Evolutionary conservation across 2,888 invertebrate genomes (phyloP).

Genomic region (Athalia cordata): DNA sequence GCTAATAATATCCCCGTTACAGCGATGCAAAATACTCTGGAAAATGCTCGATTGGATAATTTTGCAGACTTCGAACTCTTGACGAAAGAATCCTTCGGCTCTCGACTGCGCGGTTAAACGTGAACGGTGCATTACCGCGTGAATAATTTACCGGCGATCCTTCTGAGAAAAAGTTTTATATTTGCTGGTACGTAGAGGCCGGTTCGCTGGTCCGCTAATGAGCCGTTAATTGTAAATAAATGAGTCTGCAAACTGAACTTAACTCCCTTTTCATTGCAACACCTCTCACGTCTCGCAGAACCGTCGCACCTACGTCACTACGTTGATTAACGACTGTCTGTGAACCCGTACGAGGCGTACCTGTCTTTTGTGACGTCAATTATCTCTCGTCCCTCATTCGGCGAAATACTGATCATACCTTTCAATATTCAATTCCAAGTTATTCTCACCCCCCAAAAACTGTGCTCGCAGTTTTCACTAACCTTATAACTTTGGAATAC

Average conservation of each 20-base stretch:
- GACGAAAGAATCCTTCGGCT: not conserved
- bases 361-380: not conserved
- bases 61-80: not conserved
- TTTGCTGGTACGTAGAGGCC: constrained; percentile 3
- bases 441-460: not conserved
- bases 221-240: constrained; percentile 24
- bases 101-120: not conserved
- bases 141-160: too few species aligned
- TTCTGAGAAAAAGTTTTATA: not conserved
- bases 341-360: too few species aligned
- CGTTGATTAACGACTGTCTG: not conserved
- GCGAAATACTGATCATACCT: not conserved
- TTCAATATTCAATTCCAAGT: not conserved
- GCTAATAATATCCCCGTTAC: not conserved
- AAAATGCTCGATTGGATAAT: constrained; percentile 36
- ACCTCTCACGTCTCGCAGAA: not conserved
- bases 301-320: not conserved
- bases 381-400: not conserved
- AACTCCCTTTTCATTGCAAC: not conserved
- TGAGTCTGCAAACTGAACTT: constrained; percentile 7
- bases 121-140: not conserved
- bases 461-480: too few species aligned
- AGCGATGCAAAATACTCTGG: constrained; percentile 2
- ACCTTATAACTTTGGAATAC: too few species aligned
- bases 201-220: not conserved